Evolutionary conservation across 2,797 vertebrate species (phyloP).

Genomic region (Anomalospiza imberbis): DNA sequence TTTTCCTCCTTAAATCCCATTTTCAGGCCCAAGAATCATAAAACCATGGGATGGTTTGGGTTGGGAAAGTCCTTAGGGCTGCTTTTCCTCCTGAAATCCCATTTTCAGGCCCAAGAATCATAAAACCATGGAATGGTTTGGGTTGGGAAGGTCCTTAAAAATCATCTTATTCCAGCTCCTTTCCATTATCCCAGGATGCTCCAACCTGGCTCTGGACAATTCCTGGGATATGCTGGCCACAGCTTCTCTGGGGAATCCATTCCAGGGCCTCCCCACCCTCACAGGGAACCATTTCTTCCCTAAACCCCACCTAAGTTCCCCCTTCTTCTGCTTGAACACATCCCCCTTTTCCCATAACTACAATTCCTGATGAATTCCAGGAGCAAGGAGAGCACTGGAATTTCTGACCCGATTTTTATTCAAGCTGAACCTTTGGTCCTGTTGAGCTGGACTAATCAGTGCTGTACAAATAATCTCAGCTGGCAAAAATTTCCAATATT

Average conservation of each 20-base stretch:
- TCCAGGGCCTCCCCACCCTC: background rate
- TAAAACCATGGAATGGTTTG: accelerated
- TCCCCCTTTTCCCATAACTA: background rate
- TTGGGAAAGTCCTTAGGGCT: background rate
- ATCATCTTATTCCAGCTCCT: accelerated
- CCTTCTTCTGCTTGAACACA: background rate
- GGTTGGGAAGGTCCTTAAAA: background rate
- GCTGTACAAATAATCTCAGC: background rate
- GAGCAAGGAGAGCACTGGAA: accelerated
- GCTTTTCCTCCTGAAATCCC: background rate
- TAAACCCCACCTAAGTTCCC: background rate
- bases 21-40: background rate
- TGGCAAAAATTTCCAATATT: background rate
- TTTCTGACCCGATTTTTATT: background rate
- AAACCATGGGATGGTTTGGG: accelerated
- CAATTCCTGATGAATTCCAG: background rate
- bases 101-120: background rate
- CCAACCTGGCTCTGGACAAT: background rate
- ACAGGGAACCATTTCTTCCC: background rate
- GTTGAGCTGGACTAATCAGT: background rate
- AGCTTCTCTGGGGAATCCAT: background rate
- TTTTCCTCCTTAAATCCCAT: background rate
- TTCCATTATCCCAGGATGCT: background rate
- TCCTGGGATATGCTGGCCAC: background rate
- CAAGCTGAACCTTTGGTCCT: too few species aligned